These are phyloP conservation scores for Lithophane ornitopus DNA, from an alignment of 2,888 invertebrate species.

Conservation along the genomic window DNA sequence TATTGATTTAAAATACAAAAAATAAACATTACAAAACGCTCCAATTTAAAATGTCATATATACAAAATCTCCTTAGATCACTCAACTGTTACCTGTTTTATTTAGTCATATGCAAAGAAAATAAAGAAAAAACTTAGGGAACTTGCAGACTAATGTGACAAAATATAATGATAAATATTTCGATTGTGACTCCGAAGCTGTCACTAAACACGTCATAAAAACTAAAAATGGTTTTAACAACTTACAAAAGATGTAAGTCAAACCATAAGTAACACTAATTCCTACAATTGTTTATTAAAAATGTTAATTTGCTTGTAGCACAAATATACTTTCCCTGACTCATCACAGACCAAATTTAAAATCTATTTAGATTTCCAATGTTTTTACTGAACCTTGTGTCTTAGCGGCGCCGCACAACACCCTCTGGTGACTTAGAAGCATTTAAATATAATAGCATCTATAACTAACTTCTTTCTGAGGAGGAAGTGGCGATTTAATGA, in stretches of 20 bases:
- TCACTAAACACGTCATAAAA: conserved; percentile 88
- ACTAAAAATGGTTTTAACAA: conserved; percentile 88
- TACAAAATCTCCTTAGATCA: conserved; percentile 77
- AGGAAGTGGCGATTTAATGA: conserved; percentile 86
- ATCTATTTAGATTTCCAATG: conserved; percentile 83
- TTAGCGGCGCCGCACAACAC: conserved; percentile 76
- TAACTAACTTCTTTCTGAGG: conserved; percentile 88
- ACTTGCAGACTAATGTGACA: conserved; percentile 78
- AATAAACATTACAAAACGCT: conserved; percentile 77
- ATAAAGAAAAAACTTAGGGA: conserved; percentile 70
- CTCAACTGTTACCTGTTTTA: conserved; percentile 73
- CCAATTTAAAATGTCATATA: conserved; percentile 82
- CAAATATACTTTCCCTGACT: conserved; percentile 87
- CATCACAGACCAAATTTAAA: conserved; percentile 88
- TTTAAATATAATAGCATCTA: conserved; percentile 90
- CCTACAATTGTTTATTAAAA: conserved; percentile 88
- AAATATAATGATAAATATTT: conserved; percentile 75
- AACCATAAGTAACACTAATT: conserved; percentile 88
- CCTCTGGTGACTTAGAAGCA: conserved; percentile 89
- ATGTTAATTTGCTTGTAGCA: conserved; percentile 89
- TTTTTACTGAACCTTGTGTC: conserved; percentile 72
- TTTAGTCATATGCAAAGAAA: conserved; percentile 70
- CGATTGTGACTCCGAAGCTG: conserved; percentile 83
- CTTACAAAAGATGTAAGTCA: conserved; percentile 88
- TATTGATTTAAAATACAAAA: conserved; percentile 80